Conservation (phyloP, 2,888 invertebrate genomes). For the Drosophila nigritarsus region DNA sequence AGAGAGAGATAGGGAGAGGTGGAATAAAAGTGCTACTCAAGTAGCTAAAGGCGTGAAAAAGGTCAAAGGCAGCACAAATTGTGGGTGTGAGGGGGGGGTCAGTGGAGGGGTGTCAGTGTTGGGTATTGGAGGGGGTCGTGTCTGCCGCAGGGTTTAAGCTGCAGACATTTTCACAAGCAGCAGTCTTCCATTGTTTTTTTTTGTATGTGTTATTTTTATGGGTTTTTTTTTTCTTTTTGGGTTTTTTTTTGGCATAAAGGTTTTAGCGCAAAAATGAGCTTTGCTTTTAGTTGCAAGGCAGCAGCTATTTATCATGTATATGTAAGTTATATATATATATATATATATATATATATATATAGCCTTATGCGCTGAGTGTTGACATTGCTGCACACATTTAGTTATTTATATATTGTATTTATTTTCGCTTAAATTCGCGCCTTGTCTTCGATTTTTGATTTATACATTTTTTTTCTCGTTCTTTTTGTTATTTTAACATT, state of each 20-base stretch:
- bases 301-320: constrained; percentile 29
- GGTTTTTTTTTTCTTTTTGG: neutral
- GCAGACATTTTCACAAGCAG: constrained; percentile 47
- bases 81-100: constrained; percentile 7
- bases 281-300: constrained; percentile 30
- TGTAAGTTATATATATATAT: neutral
- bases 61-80: constrained; percentile 70
- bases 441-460: constrained; percentile 43
- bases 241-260: constrained; percentile 20
- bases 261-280: constrained; percentile 25
- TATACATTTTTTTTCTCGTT: constrained; percentile 3
- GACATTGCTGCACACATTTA: constrained; percentile 36
- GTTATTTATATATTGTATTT: constrained; percentile 23
- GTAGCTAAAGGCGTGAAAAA: constrained; percentile 77
- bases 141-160: constrained; percentile 35
- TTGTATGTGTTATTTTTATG: constrained; percentile 27
- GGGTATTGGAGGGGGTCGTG: constrained; percentile 6
- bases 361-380: constrained; percentile 24
- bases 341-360: constrained; percentile 14
- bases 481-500: constrained; percentile 16
- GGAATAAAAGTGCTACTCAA: constrained; percentile 70
- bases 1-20: constrained; percentile 15
- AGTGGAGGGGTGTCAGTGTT: neutral
- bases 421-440: constrained; percentile 12
- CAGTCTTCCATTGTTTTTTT: constrained; percentile 26